A percentile compares a stretch with the other conserved stretches of the same genome.
These are phyloP conservation scores for Agelas oroides DNA, from an alignment of 37 sponge, comb jelly and placozoan species.

Conservation along the genomic window DNA sequence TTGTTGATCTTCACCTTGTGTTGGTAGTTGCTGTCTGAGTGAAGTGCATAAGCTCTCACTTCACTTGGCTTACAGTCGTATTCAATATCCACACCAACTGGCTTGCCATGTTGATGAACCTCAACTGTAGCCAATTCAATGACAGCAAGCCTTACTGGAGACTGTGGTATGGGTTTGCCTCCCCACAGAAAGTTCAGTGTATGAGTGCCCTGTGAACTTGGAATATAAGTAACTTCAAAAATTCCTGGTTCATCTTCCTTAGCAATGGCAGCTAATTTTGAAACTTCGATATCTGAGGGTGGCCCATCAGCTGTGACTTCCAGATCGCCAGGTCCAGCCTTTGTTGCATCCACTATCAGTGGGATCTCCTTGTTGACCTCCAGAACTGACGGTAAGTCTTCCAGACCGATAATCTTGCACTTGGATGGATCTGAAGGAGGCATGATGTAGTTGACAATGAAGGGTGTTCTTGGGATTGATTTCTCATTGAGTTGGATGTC, in stretches of 20 bases:
- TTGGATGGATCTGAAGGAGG: constrained; percentile 15
- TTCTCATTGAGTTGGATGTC: constrained; percentile 10
- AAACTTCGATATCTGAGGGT: not conserved
- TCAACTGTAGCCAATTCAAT: not conserved
- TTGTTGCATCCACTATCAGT: constrained; percentile 52
- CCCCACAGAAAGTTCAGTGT: constrained; percentile 44
- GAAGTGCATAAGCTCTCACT: constrained; percentile 52
- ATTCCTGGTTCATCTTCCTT: not conserved
- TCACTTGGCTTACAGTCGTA: constrained; percentile 50
- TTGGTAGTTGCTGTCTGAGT: constrained; percentile 36
- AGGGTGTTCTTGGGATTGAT: constrained; percentile 35
- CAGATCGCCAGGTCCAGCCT: constrained; percentile 66
- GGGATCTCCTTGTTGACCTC: constrained; percentile 28
- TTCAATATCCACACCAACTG: constrained; percentile 47
- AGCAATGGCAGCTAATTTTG: not conserved
- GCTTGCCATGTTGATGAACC: constrained; percentile 8
- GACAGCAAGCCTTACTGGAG: constrained; percentile 44
- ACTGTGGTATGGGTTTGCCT: not conserved
- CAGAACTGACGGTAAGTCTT: constrained; percentile 32
- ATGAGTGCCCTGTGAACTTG: constrained; percentile 52
- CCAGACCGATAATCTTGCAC: constrained; percentile 45
- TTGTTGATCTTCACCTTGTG: constrained; percentile 54
- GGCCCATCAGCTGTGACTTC: constrained; percentile 45
- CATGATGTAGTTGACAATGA: not conserved
- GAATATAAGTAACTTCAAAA: constrained; percentile 57